Conservation (phyloP, 2,113 vertebrate species). For the Stegastes partitus region DNA sequence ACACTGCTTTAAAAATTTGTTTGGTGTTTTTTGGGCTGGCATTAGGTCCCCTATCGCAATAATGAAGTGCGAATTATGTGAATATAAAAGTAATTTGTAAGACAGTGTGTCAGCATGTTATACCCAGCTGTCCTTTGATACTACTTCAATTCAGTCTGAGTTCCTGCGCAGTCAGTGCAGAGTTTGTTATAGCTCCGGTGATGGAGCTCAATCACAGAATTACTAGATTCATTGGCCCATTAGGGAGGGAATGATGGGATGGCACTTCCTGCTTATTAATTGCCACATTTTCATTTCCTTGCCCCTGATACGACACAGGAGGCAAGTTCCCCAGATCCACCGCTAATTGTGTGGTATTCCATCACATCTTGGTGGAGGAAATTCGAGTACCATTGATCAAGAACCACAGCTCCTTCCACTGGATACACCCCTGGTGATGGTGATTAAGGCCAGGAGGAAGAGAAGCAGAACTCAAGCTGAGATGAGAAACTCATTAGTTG, state of each 20-base stretch:
- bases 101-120: neutral
- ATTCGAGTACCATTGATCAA: conserved; percentile 50
- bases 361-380: conserved; percentile 42
- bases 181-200: conserved; percentile 31
- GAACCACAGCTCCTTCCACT: conserved; percentile 33
- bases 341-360: conserved; percentile 55
- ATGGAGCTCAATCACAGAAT: conserved; percentile 43
- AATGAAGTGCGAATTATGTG: neutral
- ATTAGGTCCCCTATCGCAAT: neutral
- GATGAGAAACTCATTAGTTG: conserved; percentile 54
- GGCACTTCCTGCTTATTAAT: conserved; percentile 66
- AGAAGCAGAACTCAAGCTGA: conserved; percentile 30
- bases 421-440: conserved; percentile 22
- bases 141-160: conserved; percentile 7
- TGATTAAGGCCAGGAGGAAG: conserved; percentile 43
- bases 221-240: conserved; percentile 48
- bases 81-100: conserved; percentile 2
- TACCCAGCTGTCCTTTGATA: conserved; percentile 21
- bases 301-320: conserved; percentile 37
- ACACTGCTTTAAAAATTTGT: neutral
- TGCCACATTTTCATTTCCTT: conserved; percentile 66
- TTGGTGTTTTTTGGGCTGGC: neutral
- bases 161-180: conserved; percentile 32
- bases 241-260: conserved; percentile 42
- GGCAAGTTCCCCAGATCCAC: conserved; percentile 39